Base-by-base conservation (phyloP, 2,888 invertebrate species). In the Drosophila acutilabella region DNA sequence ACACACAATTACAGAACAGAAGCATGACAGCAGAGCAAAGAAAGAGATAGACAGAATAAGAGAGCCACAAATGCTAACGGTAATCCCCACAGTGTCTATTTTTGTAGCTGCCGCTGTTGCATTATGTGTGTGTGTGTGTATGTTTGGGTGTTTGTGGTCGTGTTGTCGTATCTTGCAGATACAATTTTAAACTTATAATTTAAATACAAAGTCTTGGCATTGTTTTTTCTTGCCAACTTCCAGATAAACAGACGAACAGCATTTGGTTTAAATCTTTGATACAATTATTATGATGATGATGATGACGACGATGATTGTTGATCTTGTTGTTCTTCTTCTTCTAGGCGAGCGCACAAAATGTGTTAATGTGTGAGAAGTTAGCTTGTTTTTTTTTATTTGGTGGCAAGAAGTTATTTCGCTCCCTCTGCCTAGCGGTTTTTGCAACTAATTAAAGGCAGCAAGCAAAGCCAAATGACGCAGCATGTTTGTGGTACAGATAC, bases 291-390 rank as follows among this genome's bases (percentile, higher is more conserved):
- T 77, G 20, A 78, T 64, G 64, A 64, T 60, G n/a, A n/a, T 20
- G 66, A 66, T 47, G 47, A 47, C 59, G 62, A 62, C 52, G 30
- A 40, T 65, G 41, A 30, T 67, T 68, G 64, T 60, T 56, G 61
- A 44, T 54, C 59, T 54, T 51, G 45, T 42, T 64, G 40, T 40
- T 74, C 42, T n/a, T 61, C 16, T 38, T 36, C 16, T 36, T 36
- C 36, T 13, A 65, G 44, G 66, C 61, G 64, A 45, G 60, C 70
- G 67, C 30, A 8, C 57, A 60, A 80, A 80, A 86, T 83, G 84
- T 84, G 89, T 86, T 84, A 84, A 88, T 88, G 87, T 84, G 87
- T 80, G 89, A 88, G 83, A 80, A 87, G 80, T 20, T 30, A 6
- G 23, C 8, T 30, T 59, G 64, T 23, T 23, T 23, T 23, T 23